Evolutionary conservation across 2,888 invertebrate genomes (phyloP).

Genomic region (Amorpha juglandis): DNA sequence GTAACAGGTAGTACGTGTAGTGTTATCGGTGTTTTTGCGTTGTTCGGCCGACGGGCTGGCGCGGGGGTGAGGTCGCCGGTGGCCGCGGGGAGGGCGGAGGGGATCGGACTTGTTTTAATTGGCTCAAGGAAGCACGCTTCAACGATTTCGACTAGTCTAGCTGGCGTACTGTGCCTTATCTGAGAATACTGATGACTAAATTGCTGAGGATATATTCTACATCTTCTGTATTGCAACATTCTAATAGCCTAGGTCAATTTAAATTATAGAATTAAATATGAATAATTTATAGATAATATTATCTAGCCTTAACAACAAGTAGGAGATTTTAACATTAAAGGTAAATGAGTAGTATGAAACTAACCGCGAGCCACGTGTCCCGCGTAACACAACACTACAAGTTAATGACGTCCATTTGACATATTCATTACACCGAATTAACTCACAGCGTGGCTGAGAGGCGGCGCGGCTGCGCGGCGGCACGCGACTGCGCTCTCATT

Average conservation of each 20-base stretch:
- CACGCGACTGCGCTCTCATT: slow-evolving; percentile 36
- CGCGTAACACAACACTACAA: slow-evolving; percentile 31
- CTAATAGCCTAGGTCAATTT: background rate
- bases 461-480: slow-evolving; percentile 26
- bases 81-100: slow-evolving; percentile 27
- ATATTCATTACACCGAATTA: slow-evolving; percentile 48
- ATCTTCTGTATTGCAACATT: slow-evolving; percentile 18
- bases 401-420: slow-evolving; percentile 45
- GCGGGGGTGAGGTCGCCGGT: slow-evolving; percentile 23
- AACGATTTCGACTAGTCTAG: slow-evolving; percentile 54
- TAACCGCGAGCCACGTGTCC: slow-evolving; percentile 29
- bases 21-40: slow-evolving; percentile 58
- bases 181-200: slow-evolving; percentile 27
- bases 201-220: slow-evolving; percentile 22
- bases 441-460: slow-evolving; percentile 34
- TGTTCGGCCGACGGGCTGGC: slow-evolving; percentile 31
- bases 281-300: background rate
- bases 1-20: slow-evolving; percentile 37
- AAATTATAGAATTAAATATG: background rate
- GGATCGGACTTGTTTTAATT: slow-evolving; percentile 65
- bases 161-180: slow-evolving; percentile 26
- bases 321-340: background rate
- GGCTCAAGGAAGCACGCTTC: slow-evolving; percentile 75
- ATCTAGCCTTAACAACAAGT: background rate
- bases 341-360: background rate